phyloP scores from a whole-genome alignment of 2,113 vertebrate species.

The Heliornis fulica region DNA sequence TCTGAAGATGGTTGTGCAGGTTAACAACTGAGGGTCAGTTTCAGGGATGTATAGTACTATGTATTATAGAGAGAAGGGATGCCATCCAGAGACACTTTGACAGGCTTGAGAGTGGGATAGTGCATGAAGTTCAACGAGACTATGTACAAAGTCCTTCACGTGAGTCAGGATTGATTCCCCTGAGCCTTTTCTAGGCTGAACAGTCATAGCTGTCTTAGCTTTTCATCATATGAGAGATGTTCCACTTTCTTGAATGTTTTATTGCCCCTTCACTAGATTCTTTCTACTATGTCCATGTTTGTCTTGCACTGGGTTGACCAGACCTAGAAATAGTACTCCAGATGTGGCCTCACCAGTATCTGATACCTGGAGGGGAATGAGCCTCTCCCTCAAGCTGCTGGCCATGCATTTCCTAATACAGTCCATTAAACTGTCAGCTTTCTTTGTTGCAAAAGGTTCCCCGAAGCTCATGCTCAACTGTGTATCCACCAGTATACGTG shows the following conservation, averaged over 20 bases:
- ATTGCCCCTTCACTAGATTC: not conserved
- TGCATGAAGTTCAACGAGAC: no score
- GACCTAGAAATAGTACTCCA: not conserved
- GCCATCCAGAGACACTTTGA: no score
- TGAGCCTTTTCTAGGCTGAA: not conserved
- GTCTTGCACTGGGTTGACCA: not conserved
- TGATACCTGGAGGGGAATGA: not conserved
- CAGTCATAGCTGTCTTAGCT: not conserved
- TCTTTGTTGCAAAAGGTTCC: not conserved
- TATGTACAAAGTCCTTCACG: no score
- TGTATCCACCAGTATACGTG: not conserved
- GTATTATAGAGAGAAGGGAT: not conserved
- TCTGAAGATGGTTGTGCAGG: not conserved
- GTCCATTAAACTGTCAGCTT: accelerated
- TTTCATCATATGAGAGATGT: not conserved
- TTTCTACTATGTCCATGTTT: not conserved
- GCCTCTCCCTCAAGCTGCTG: not conserved
- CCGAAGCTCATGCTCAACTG: not conserved
- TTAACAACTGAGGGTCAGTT: not conserved
- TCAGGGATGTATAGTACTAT: not conserved
- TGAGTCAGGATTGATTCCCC: not conserved
- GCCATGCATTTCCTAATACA: not conserved
- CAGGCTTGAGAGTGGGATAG: no score
- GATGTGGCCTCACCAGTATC: not conserved
- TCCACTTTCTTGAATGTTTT: not conserved